Evolutionary conservation across 2,797 vertebrate species (phyloP), one percentile per base, ranked within the genome.

Genomic region (Sardinella longiceps): DNA sequence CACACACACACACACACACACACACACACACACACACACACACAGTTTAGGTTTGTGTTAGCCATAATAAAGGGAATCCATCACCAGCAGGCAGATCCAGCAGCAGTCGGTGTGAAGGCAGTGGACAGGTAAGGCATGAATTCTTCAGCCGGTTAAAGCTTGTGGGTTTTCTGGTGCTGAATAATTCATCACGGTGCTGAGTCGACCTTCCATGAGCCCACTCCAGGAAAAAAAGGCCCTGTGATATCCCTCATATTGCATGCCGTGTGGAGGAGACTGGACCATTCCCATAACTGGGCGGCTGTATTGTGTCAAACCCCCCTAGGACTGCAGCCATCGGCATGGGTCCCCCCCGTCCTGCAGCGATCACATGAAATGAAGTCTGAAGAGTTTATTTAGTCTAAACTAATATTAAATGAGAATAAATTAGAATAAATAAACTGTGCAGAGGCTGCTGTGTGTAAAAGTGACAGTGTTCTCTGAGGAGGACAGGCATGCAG

Each of bases 401-500:
- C 85, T 86, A 84, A 87, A 86, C 82, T 80, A 84, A 85, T 84
- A 83, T 87, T 87, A 84, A 85, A 85, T 87, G 85, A 51, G 80
- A 84, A 84, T 85, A 84, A 83, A 87, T 86, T 87, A 84, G 80
- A 60, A 81, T 53, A 86, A 88, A 86, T 85, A 86, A 81, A 84
- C 14, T 43, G 15, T 70, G 48, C 18, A 5, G 28, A 37, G 66
- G 66, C 66, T 33, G 12, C 25, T 15, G 66, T 74, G 66, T 74
- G 70, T 43, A 80, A 83, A 88, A 85, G 86, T 88, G 84, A 85
- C 84, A 85, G 70, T 80, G 25, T 56, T 83, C 37, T 77, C 70
- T 4, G 70, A 77, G 70, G 70, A 77, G 70, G 33, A 23, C 5
- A 23, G 70, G 18, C 33, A 39, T 43, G 70, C 1, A 12, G 70